phyloP scores from a whole-genome alignment of 2,797 vertebrate species.

The Rhabdophis nuchalis region DNA sequence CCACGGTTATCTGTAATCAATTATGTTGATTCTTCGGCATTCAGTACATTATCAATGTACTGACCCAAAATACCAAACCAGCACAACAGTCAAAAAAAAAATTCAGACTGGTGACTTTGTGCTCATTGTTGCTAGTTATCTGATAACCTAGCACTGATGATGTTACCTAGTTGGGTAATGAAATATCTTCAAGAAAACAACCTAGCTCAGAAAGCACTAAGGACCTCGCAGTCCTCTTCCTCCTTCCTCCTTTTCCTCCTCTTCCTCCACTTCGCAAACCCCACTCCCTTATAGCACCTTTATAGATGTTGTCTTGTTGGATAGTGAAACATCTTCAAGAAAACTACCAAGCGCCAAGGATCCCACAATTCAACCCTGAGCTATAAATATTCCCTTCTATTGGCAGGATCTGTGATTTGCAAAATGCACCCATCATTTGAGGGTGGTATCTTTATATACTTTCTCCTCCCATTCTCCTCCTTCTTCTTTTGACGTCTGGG shows the following conservation, averaged over 20 bases:
- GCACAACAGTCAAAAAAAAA: not conserved
- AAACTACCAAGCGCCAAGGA: not conserved
- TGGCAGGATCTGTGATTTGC: not conserved
- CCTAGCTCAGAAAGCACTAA: not conserved
- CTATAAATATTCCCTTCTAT: not conserved
- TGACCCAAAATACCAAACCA: not conserved
- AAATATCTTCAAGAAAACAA: not conserved
- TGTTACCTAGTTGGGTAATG: not conserved
- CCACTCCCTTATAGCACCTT: not conserved
- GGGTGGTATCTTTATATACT: not conserved
- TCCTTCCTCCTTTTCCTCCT: too few species aligned
- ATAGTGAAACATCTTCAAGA: not conserved
- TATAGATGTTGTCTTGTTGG: not conserved
- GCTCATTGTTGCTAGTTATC: not conserved
- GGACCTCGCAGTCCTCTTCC: too few species aligned
- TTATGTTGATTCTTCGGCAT: not conserved
- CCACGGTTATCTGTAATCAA: not conserved
- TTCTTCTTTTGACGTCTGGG: not conserved
- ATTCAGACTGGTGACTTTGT: not conserved
- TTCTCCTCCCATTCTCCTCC: not conserved
- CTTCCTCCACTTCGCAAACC: not conserved
- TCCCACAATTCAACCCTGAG: not conserved
- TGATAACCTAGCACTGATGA: not conserved
- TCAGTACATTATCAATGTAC: too few species aligned
- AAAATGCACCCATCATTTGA: not conserved